Evolutionary conservation across 2,797 vertebrate species (phyloP).

Genomic region (Poecilia velifera): DNA sequence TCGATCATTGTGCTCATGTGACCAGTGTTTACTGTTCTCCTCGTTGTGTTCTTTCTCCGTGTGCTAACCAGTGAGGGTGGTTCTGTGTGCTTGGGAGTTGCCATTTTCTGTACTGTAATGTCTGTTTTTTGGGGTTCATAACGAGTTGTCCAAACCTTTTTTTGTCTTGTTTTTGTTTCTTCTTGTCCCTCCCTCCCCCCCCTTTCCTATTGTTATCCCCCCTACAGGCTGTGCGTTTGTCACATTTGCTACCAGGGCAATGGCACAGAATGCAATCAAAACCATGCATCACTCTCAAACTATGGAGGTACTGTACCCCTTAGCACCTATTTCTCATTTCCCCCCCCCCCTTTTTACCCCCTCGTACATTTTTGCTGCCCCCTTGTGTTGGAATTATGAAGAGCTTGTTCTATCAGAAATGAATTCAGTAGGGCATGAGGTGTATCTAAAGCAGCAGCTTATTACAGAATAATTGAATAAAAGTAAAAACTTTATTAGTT

Average conservation of each 20-base stretch:
- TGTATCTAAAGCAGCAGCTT: slow-evolving; percentile 60
- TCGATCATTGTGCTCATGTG: slow-evolving; percentile 78
- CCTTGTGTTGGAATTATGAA: slow-evolving; percentile 72
- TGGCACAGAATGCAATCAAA: slow-evolving; percentile 99
- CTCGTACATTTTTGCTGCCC: slow-evolving; percentile 75
- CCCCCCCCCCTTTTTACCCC: slow-evolving; percentile 15
- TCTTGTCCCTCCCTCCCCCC: slow-evolving; percentile 87
- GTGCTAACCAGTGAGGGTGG: slow-evolving; percentile 82
- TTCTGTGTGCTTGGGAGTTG: slow-evolving; percentile 82
- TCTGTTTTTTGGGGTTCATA: slow-evolving; percentile 93
- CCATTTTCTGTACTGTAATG: slow-evolving; percentile 86
- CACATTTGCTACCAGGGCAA: slow-evolving; percentile 99
- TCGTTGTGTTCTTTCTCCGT: slow-evolving; percentile 78
- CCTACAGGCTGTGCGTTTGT: slow-evolving; percentile 99
- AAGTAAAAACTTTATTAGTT: slow-evolving; percentile 36
- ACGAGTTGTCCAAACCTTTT: slow-evolving; percentile 99
- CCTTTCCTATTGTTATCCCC: slow-evolving; percentile 90
- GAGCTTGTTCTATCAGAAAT: slow-evolving; percentile 53
- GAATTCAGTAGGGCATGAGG: slow-evolving; percentile 70
- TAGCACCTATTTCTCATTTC: slow-evolving; percentile 83
- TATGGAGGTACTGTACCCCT: slow-evolving; percentile 99
- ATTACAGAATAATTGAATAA: slow-evolving; percentile 59
- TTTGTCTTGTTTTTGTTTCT: slow-evolving; percentile 95
- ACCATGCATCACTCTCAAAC: slow-evolving; percentile 99
- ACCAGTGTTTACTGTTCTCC: slow-evolving; percentile 74